Evolutionary conservation across 2,113 vertebrate genomes (phyloP).

Genomic region (Numida meleagris): DNA sequence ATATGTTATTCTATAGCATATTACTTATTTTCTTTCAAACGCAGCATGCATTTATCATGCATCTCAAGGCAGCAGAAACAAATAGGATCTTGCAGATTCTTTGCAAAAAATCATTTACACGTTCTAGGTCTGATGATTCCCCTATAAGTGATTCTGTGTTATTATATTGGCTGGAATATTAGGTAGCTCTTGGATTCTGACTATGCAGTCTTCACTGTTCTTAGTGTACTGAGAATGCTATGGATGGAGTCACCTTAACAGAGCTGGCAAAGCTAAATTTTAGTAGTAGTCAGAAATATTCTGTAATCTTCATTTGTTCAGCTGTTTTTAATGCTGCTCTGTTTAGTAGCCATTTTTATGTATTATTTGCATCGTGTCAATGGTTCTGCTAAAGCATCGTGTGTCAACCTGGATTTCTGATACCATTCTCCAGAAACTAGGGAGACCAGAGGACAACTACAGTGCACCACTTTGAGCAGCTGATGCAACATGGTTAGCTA

Average conservation of each 20-base stretch:
- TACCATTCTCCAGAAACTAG: background rate
- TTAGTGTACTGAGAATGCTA: background rate
- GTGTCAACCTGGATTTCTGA: background rate
- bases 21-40: background rate
- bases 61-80: background rate
- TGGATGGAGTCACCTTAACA: background rate
- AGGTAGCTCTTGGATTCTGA: background rate
- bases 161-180: background rate
- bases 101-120: background rate
- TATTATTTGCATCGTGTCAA: background rate
- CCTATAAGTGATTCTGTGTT: background rate
- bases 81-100: background rate
- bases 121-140: background rate
- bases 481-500: background rate
- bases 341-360: background rate
- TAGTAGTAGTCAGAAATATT: background rate
- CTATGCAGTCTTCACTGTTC: background rate
- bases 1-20: background rate
- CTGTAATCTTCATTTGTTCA: background rate
- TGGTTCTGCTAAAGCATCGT: background rate
- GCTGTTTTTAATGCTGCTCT: background rate
- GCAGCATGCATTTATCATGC: background rate
- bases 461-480: background rate
- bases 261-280: background rate
- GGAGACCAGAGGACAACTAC: background rate